Evolutionary conservation across 1,140 invertebrate genomes (phyloP), one percentile per base, ranked within the genome.

Genomic region (Caerostris extrusa): DNA sequence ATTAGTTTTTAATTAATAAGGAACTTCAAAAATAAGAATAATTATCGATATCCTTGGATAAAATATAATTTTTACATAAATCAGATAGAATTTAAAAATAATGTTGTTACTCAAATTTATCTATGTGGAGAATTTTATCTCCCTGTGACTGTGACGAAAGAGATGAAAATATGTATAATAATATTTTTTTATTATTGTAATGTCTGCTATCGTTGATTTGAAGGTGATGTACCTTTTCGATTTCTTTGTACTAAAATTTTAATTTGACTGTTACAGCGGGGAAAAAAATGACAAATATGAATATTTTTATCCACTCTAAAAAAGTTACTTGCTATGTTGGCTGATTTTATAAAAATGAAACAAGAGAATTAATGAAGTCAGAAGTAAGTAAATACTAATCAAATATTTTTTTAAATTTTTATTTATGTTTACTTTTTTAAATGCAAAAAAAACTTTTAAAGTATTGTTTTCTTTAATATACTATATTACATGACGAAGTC

Each of bases 221-320:
- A 93, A 93, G 91, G 91, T 93, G 91, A 93, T 93, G 91, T 83
- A 56, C 58, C 5, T 34, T 77, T 19, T 17, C 12, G 56, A 85
- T 58, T 85, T 57, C 17, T 19, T 17, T 34, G 34, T 34, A 34
- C 34, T 34, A 34, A 34, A 34, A 34, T 34, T 34, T 34, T 34
- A 34, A 34, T 34, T 34, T 34, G 34, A 34, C 34, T 34, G 34
- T 34, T 34, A 34, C 34, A 34, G 34, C 0, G 34, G 0, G 34
- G 34, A 2, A 34, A 34, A 34, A 34, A 34, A 34, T 1, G 34
- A 2, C 34, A 34, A 34, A 34, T 34, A 34, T 34, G 34, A 34
- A 34, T 34, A 34, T 34, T 34, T 34, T 34, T 34, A 34, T 34
- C 34, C 34, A 34, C 19, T 58, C 7, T 57, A 5, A n/a, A 60